Conservation (phyloP, 64 coral and sea anemone species). For the Cladopsammia gracilis region DNA sequence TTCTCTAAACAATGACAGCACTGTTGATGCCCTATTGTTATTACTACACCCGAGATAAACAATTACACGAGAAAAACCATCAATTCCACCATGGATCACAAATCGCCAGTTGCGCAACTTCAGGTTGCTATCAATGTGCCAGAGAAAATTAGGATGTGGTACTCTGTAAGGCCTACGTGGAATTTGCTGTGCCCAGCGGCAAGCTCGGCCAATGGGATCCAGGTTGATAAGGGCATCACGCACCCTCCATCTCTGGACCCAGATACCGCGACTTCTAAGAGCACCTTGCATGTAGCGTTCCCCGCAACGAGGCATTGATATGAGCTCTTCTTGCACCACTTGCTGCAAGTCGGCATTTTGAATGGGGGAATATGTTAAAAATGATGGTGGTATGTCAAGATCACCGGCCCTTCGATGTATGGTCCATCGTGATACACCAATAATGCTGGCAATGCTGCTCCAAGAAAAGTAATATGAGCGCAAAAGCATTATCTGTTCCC, state of each 20-base stretch:
- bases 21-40: conserved; percentile 50
- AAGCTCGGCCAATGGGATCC: conserved; percentile 10
- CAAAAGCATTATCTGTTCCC: neutral
- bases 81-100: conserved; percentile 35
- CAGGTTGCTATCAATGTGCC: conserved; percentile 33
- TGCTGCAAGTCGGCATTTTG: conserved; percentile 1
- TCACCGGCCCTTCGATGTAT: conserved; percentile 27
- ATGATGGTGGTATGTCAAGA: conserved; percentile 28
- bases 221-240: conserved; percentile 19
- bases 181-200: conserved; percentile 33
- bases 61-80: conserved; percentile 45
- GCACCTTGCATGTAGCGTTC: conserved; percentile 27
- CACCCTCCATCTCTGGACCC: neutral
- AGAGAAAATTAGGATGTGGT: conserved; percentile 26
- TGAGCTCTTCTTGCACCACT: conserved; percentile 12
- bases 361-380: conserved; percentile 32
- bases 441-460: conserved; percentile 30
- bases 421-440: conserved; percentile 43
- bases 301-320: conserved; percentile 34
- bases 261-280: neutral
- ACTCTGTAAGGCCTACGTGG: conserved; percentile 1
- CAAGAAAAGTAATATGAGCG: conserved; percentile 20
- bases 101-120: conserved; percentile 45
- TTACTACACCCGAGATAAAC: conserved; percentile 27
- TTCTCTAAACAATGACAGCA: conserved; percentile 34